Evolutionary conservation across 1,140 invertebrate species (phyloP), one percentile per base, ranked within the genome.

Genomic region (Heliothis virescens): DNA sequence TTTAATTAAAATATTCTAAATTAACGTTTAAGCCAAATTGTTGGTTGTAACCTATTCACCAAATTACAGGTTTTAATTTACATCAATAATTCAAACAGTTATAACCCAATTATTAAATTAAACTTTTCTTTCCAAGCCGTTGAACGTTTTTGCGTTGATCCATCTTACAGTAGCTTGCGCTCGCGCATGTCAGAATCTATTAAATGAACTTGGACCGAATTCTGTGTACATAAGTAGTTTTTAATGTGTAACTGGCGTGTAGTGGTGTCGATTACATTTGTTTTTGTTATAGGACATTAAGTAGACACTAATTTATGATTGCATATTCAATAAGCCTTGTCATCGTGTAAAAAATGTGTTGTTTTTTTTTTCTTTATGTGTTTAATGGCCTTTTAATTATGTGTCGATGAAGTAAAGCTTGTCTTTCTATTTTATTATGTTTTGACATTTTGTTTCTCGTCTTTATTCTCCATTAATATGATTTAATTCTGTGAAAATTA

Each of bases 171-270:
- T 65, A 76, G 74, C 74, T 34, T 52, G 73, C 73, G 73, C 60
- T 0, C 47, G 85, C 76, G 84, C 80, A 79, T 81, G 78, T 83
- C 57, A 76, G 81, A 82, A 89, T 88, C 86, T 83, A 34, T 34
- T 34, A 79, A 88, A 85, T 89, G 85, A 89, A 91, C 90, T 92
- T 93, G 91, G 87, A 91, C 91, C 89, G 87, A 91, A 91, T 89
- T 91, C 79, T 82, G 15, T 69, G 65, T 69, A 82, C 84, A 82
- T 89, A 87, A 90, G 86, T 92, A 89, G 85, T 80, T 85, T 86
- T 87, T 87, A 79, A 82, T 83, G 82, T 82, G 72, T 80, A 26
- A 48, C 52, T 81, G 67, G 74, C 75, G 75, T 78, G 75, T 26
- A 34, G n/a, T n/a, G n/a, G 15, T 60, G 69, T 78, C 53, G 26